Conservation (phyloP, 2,113 vertebrate species). For the Corythaeola cristata region DNA sequence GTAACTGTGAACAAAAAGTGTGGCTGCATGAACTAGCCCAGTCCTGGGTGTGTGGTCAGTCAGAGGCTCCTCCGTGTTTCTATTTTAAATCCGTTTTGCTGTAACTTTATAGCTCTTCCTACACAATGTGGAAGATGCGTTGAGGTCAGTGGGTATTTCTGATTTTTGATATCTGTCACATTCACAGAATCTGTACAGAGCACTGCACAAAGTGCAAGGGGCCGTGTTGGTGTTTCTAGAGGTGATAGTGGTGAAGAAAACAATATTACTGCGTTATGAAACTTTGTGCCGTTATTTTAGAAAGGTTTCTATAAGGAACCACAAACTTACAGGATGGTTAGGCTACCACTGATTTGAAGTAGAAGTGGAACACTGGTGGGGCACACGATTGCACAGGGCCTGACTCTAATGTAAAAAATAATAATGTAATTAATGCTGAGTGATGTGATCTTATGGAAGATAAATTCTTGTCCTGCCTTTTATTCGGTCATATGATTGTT, state of each 20-base stretch:
- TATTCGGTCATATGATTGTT: not conserved
- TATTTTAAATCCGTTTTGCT: constrained; percentile 3
- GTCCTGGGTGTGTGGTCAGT: not conserved
- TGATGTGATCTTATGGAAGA: not conserved
- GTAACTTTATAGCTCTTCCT: not conserved
- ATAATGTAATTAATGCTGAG: not conserved
- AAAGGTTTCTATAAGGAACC: not conserved
- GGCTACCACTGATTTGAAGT: not conserved
- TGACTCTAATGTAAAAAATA: not conserved
- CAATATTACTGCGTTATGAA: not conserved
- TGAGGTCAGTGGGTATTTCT: not conserved
- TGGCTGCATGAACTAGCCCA: not conserved
- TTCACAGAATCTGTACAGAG: not conserved
- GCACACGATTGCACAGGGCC: not conserved
- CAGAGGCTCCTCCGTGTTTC: not conserved
- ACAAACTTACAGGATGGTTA: not conserved
- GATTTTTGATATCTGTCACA: not conserved
- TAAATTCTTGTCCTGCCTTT: not conserved
- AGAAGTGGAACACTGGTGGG: not conserved
- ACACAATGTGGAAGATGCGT: not conserved
- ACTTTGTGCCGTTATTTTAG: not conserved
- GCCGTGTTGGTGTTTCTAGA: not conserved
- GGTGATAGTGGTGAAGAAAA: not conserved
- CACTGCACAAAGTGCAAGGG: not conserved
- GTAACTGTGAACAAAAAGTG: not conserved